Percentiles rank a stretch among this genome's conserved stretches.
Evolutionary conservation across 2,797 vertebrate species (phyloP).

Genomic region (Ataeniobius toweri): DNA sequence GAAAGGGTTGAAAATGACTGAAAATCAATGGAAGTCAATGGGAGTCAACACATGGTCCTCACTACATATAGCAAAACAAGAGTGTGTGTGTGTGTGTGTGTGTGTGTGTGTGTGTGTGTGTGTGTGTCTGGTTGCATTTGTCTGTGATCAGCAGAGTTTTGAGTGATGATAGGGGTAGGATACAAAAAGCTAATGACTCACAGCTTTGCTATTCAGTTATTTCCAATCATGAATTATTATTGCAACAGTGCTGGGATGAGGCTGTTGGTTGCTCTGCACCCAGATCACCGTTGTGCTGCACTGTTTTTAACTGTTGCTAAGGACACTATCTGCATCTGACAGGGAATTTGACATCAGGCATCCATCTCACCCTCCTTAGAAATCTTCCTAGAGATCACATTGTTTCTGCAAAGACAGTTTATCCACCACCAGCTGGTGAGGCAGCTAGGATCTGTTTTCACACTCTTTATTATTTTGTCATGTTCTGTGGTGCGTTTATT

Average conservation of each 20-base stretch:
- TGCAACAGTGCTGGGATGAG: constrained; percentile 62
- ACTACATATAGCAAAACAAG: too few species aligned
- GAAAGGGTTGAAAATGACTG: too few species aligned
- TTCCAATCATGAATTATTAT: constrained; percentile 74
- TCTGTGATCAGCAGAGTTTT: constrained; percentile 46
- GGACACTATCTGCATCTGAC: constrained; percentile 65
- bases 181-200: constrained; percentile 59
- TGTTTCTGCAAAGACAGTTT: constrained; percentile 32
- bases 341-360: constrained; percentile 44
- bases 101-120: too few species aligned
- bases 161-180: constrained; percentile 8
- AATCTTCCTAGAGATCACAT: constrained; percentile 38
- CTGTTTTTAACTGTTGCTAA: constrained; percentile 71
- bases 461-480: constrained; percentile 18
- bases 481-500: constrained; percentile 37
- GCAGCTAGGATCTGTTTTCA: constrained; percentile 29
- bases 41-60: too few species aligned
- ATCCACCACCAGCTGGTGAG: constrained; percentile 4
- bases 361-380: constrained; percentile 44
- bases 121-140: constrained; percentile 13
- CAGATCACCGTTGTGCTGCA: constrained; percentile 56
- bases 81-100: too few species aligned
- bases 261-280: constrained; percentile 47
- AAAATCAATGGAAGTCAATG: too few species aligned
- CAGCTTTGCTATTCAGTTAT: constrained; percentile 46